A percentile compares a stretch with the other conserved stretches of the same genome.
Evolutionary conservation across 2,113 vertebrate species (phyloP).

Genomic region (Rhea pennata): DNA sequence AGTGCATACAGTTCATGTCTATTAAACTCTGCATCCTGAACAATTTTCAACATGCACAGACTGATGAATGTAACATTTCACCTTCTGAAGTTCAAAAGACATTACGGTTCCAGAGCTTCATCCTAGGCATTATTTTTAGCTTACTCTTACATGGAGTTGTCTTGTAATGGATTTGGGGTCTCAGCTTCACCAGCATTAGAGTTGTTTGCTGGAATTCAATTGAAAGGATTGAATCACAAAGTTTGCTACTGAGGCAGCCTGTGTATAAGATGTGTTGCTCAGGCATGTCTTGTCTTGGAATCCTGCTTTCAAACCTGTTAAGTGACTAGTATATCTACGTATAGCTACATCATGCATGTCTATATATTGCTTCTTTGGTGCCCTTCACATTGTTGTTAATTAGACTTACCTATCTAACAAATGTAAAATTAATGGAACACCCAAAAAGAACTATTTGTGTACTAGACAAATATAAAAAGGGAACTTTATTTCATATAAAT

Average conservation of each 20-base stretch:
- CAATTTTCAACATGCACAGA: neutral
- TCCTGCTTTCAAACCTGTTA: neutral
- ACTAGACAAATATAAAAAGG: slow-evolving; percentile 10
- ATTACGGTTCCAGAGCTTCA: neutral
- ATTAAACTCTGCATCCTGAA: neutral
- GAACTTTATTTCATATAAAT: slow-evolving; percentile 49
- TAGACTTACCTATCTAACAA: neutral
- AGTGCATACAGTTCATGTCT: neutral
- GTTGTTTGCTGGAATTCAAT: neutral
- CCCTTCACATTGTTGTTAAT: neutral
- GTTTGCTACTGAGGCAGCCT: neutral
- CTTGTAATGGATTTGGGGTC: neutral
- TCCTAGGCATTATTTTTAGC: neutral
- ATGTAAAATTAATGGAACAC: slow-evolving; percentile 12
- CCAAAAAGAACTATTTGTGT: neutral
- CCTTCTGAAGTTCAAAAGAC: neutral
- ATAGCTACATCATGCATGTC: neutral
- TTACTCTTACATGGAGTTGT: neutral
- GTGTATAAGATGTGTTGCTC: fast-evolving
- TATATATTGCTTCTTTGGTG: neutral
- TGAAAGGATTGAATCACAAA: neutral
- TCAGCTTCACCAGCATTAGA: neutral
- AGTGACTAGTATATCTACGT: neutral
- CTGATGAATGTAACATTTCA: neutral
- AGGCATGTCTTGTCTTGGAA: neutral